Percentiles rank a stretch among this genome's conserved stretches.
Evolutionary conservation across 2,113 vertebrate species (phyloP).

Genomic region (Rhinoderma darwinii): DNA sequence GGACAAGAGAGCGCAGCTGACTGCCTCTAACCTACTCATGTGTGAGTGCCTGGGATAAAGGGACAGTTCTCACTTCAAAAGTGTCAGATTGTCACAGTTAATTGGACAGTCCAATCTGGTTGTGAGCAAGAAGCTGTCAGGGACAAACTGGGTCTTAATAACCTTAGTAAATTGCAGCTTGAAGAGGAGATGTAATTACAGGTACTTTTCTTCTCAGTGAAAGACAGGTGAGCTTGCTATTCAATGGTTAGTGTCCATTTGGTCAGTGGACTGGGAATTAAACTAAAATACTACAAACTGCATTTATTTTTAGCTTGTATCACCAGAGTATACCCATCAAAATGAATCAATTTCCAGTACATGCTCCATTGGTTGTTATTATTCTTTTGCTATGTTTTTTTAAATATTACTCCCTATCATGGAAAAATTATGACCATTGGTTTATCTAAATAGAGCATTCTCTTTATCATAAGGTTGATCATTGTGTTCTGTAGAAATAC

Average conservation of each 20-base stretch:
- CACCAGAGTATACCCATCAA: not conserved
- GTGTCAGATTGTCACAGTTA: slow-evolving; percentile 35
- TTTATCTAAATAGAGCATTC: not conserved
- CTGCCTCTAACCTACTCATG: slow-evolving; percentile 9
- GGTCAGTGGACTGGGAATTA: slow-evolving; percentile 17
- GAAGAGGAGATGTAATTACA: slow-evolving; percentile 15
- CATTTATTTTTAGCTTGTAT: slow-evolving; percentile 1
- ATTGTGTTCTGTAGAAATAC: not conserved
- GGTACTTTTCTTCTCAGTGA: slow-evolving; percentile 1
- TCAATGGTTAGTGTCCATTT: not conserved
- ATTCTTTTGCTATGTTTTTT: not conserved
- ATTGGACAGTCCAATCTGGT: slow-evolving; percentile 26
- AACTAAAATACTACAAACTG: not conserved
- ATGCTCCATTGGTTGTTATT: not conserved
- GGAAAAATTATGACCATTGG: not conserved
- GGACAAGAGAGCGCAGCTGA: slow-evolving; percentile 8
- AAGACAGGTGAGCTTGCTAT: slow-evolving; percentile 5
- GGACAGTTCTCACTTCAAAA: slow-evolving; percentile 30
- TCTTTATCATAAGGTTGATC: not conserved
- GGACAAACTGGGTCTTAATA: slow-evolving; percentile 17
- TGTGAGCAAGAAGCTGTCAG: not conserved
- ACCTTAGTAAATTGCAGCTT: slow-evolving; percentile 23
- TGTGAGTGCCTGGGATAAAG: slow-evolving; percentile 14
- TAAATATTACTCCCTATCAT: not conserved
- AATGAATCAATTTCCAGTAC: not conserved